A percentile compares a stretch with the other conserved stretches of the same genome.
Evolutionary conservation across 1,140 invertebrate genomes (phyloP).

Genomic region (Pomacea maculata): DNA sequence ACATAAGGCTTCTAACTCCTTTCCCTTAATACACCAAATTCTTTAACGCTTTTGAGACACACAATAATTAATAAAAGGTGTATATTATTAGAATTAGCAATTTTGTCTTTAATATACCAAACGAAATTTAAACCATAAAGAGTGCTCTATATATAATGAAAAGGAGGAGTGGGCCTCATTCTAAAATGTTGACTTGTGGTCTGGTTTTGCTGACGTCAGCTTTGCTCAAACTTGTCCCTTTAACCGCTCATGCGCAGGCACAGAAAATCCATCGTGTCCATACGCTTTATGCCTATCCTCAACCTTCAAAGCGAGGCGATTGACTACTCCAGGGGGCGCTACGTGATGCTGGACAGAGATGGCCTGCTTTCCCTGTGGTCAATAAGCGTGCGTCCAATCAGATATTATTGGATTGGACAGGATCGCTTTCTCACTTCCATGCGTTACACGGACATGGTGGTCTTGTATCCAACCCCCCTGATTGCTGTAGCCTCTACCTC

Average conservation of each 20-base stretch:
- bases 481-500: slow-evolving; percentile 51
- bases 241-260: not conserved
- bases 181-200: no score
- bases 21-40: no score
- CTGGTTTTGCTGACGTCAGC: no score
- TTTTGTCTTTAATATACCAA: no score
- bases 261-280: slow-evolving; percentile 40
- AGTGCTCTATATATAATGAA: no score
- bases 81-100: no score
- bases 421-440: slow-evolving; percentile 19
- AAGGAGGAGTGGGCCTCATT: no score
- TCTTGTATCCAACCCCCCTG: slow-evolving; percentile 52
- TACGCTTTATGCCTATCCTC: slow-evolving; percentile 45
- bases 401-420: slow-evolving; percentile 2
- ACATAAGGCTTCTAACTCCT: no score
- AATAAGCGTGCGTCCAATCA: slow-evolving; percentile 34
- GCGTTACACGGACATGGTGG: slow-evolving; percentile 50
- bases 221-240: no score
- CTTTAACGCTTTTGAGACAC: no score
- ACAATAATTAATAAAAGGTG: no score
- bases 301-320: slow-evolving; percentile 25
- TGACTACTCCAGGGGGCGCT: slow-evolving; percentile 42
- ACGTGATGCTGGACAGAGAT: slow-evolving; percentile 47
- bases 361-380: slow-evolving; percentile 48
- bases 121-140: no score